Evolutionary conservation across 2,113 vertebrate genomes (phyloP).

Genomic region (Protomyctophum bolini): DNA sequence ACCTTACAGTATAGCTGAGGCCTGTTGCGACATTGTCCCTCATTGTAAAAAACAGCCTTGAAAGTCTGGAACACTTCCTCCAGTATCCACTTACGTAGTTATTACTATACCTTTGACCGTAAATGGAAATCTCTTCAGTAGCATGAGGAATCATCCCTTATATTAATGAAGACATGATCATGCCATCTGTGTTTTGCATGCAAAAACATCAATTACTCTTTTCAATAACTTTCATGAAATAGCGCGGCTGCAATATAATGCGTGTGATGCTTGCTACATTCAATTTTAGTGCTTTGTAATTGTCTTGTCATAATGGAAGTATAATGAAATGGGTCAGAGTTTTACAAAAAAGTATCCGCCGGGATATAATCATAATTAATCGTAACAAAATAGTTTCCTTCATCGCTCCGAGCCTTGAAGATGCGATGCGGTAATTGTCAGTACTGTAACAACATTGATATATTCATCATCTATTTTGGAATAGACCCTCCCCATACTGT

Average conservation of each 20-base stretch:
- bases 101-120: no score
- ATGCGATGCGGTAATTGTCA: background rate
- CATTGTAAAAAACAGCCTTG: background rate
- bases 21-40: background rate
- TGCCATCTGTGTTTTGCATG: background rate
- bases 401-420: background rate
- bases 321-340: no score
- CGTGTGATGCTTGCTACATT: no score
- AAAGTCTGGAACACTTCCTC: no score
- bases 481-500: conserved; percentile 19
- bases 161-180: background rate
- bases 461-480: conserved; percentile 55
- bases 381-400: conserved; percentile 3
- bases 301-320: background rate
- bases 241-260: background rate
- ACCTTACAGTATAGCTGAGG: conserved; percentile 4
- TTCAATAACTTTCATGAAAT: no score
- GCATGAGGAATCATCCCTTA: no score
- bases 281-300: background rate
- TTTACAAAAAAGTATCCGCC: background rate
- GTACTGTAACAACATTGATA: conserved; percentile 3
- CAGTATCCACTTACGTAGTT: background rate
- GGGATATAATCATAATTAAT: background rate
- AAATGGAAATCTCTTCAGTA: no score
- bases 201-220: background rate